A percentile compares a stretch with the other conserved stretches of the same genome.
These are phyloP conservation scores for Lepetodrilus schrolli DNA, from an alignment of 2,888 invertebrate species.

Conservation along the genomic window DNA sequence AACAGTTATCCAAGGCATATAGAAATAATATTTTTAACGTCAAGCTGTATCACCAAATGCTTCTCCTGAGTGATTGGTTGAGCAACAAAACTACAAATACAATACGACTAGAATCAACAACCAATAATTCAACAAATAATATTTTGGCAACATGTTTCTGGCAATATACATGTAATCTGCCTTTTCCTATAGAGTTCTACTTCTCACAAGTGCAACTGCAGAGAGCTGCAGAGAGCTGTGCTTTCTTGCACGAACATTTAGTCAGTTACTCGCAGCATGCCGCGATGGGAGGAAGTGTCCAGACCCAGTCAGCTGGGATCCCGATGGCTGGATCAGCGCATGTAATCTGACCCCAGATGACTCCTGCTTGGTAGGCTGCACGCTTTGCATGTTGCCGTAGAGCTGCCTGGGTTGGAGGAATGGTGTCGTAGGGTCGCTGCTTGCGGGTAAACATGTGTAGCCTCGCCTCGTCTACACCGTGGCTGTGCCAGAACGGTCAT, in stretches of 20 bases:
- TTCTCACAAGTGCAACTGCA: slow-evolving; percentile 33
- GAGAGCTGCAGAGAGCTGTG: slow-evolving; percentile 31
- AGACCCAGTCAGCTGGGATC: slow-evolving; percentile 35
- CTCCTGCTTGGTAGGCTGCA: slow-evolving; percentile 40
- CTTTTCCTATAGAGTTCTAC: no score
- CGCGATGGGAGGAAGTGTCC: slow-evolving; percentile 40
- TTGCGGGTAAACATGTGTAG: slow-evolving; percentile 51
- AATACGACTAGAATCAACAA: no score
- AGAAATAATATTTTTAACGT: no score
- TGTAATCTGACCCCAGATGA: slow-evolving; percentile 35
- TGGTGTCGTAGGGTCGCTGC: slow-evolving; percentile 43
- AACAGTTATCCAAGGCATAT: no score
- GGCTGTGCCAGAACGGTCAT: slow-evolving; percentile 43
- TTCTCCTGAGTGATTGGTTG: no score
- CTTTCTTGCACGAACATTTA: slow-evolving; percentile 41
- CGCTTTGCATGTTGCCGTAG: slow-evolving; percentile 43
- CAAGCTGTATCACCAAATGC: no score
- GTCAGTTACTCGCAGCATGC: slow-evolving; percentile 43
- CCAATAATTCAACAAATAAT: no score
- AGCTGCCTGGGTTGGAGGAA: slow-evolving; percentile 41
- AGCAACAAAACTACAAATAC: no score
- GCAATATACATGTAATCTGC: no score
- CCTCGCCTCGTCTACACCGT: slow-evolving; percentile 42
- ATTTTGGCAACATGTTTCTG: no score
- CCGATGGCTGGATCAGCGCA: not conserved